Base-by-base conservation (phyloP, 2,113 vertebrate genomes). In the Peucedramus taeniatus region DNA sequence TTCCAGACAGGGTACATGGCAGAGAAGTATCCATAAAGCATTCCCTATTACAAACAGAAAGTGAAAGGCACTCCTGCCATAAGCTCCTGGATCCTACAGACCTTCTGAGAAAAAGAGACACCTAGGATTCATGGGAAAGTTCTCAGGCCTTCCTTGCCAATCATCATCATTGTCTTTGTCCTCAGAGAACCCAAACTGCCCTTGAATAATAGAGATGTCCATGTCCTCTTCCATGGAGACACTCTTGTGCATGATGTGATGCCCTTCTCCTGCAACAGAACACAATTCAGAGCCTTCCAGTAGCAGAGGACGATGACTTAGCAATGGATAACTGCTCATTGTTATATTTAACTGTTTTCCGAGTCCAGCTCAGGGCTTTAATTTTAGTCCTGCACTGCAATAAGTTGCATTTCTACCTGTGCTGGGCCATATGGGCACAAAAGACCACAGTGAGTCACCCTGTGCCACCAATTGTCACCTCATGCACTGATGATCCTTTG, bases 201-300 rank as follows among this genome's bases (percentile, higher is more conserved):
- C 22, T 50, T n/a, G 68, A 68, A 31, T 57, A 42, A 24, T 4
- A 56, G 47, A 27, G 16, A 37, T 40, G 19, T 20, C 42, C 31
- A 17, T 15, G 16, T 63, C 10, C 61, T 9, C 21, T 49, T 77
- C 40, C 50, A 11, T 0, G 0, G 53, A 76, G n/a, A 15, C 26
- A 30, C 18, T 71, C n/a, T 4, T 12, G 22, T 21, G 37, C 2
- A 3, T 39, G 8, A 21, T 22, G 31, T 13, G n/a, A 72, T 53
- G 37, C 14, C 15, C 20, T 42, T 79, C 28, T 90, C 39, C 66
- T 56, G 27, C 17, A 54, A 16, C 13, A 75, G 65, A 60, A 39
- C 49, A 70, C 27, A 35, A 33, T 49, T 87, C 39, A 57, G 42
- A 85, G 26, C 60, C 40, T 83, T 47, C 18, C 31, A 51, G 31